Base-by-base conservation (phyloP, 1,140 invertebrate species). In the Wasmannia auropunctata region DNA sequence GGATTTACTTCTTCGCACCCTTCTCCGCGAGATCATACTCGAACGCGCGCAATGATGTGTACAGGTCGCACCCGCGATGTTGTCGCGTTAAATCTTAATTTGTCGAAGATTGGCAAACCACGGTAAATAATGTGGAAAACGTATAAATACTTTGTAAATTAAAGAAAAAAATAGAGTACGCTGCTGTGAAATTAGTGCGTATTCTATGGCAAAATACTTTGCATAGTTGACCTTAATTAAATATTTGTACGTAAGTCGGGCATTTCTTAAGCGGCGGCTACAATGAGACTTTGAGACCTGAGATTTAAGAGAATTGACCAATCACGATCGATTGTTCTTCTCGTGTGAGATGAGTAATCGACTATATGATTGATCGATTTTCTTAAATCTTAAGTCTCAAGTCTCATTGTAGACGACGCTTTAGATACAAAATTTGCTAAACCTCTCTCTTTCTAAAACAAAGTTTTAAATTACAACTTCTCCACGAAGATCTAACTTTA, bases 1-100 rank as follows among this genome's bases (percentile, higher is more conserved):
- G 37, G 16, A 70, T 86, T 86, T 80, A 69, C 49, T 86, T 86
- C 65, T 70, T 72, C 63, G 40, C 28, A 16, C 8, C n/a, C 62
- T 60, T 79, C 31, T 11, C 28, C 25, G 63, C 10, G 65, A 62
- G 43, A 46, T 83, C 43, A 83, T 81, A 37, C 49, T 54, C 84
- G 75, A 89, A 54, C 4, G 40, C 25, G 40, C 25, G 14, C 62
- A 25, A 63, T 51, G 28, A 77, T 62, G 31, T 62, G 31, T 14
- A 62, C 70, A 22, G 19, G n/a, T n/a, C n/a, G 3, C 14, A 19
- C 31, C n/a, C 14, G n/a, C n/a, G 31, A 34, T 54, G 43, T 62
- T 40, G 16, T 40, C 56, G 56, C 56, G 56, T 85, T 76, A 76
- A 63, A 76, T 76, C 43, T 63, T 83, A 60, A 83, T 83, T 56